Evolutionary conservation across 2,888 invertebrate genomes (phyloP), one percentile per base, ranked within the genome.

Genomic region (Andrena camellia): DNA sequence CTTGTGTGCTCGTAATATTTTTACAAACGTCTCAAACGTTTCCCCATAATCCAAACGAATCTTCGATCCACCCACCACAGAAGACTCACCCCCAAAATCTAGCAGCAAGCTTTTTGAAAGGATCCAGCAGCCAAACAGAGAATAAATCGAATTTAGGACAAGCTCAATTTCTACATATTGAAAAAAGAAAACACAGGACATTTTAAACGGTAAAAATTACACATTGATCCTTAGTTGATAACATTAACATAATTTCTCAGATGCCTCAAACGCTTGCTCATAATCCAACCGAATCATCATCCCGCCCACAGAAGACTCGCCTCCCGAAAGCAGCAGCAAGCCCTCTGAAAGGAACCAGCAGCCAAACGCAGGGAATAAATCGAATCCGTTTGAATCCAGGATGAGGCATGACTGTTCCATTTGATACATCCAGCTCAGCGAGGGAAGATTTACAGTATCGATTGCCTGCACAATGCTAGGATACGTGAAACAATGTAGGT

Each of bases 401-500:
- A 62, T 35, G 48, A 48, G 48, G 50, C 57, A 50, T 60, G 70
- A 33, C 52, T 35, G 70, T 50, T 63, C 70, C 69, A 81, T 80
- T 81, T 81, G 72, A 71, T 63, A 64, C 62, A 7, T 23, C n/a
- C 59, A 31, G n/a, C 68, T 48, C 60, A 64, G 33, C 62, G 48
- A 33, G 17, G 17, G 20, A 81, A 72, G 82, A 83, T 83, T 77
- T 81, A 83, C 70, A 20, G 68, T 66, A 68, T 81, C 73, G 81
- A 80, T 73, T 50, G 50, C 66, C 66, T 29, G 48, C 64, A 60
- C 80, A 73, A 66, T 74, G 66, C 80, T 75, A 50, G 79, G 59
- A 67, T 60, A 78, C 63, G 60, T 63, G 79, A 81, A 77, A 84
- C 88, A 81, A 87, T 83, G 76, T 83, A 60, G 77, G 76, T 70